These are phyloP conservation scores for Cataglyphis livida DNA, from an alignment of 2,888 invertebrate species.

Conservation along the genomic window DNA sequence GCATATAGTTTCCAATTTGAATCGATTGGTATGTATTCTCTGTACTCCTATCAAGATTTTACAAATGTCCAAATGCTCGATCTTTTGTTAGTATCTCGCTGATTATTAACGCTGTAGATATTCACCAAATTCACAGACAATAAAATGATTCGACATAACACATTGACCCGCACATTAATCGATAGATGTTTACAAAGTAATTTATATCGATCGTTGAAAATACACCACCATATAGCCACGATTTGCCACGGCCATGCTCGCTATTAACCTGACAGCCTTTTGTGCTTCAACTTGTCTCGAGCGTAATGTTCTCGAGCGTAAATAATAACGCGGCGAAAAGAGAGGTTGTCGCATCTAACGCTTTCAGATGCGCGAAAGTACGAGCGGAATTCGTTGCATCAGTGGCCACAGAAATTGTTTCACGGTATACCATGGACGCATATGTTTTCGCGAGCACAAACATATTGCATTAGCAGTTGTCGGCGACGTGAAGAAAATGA, in stretches of 20 bases:
- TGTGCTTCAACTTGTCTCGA: constrained; percentile 40
- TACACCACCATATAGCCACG: neutral
- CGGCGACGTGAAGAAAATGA: constrained; percentile 53
- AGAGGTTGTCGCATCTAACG: constrained; percentile 16
- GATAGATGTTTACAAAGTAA: constrained; percentile 29
- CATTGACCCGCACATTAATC: neutral
- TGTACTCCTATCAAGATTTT: neutral
- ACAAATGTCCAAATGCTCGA: neutral
- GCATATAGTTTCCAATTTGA: neutral
- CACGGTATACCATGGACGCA: constrained; percentile 36
- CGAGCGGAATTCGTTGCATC: constrained; percentile 27
- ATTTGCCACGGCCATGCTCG: constrained; percentile 13
- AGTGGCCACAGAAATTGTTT: constrained; percentile 51
- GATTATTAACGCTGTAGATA: neutral
- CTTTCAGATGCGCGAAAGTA: constrained; percentile 46
- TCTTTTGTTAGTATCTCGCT: neutral
- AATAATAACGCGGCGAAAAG: constrained; percentile 40
- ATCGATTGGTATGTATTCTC: neutral
- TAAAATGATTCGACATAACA: constrained; percentile 3
- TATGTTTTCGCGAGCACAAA: constrained; percentile 52
- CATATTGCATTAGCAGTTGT: constrained; percentile 50
- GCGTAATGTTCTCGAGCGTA: constrained; percentile 33
- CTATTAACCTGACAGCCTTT: constrained; percentile 34
- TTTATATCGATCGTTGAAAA: constrained; percentile 33
- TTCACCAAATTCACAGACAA: constrained; percentile 14